These are phyloP conservation scores for Delia radicum DNA, from an alignment of 1,140 invertebrate species.

Conservation along the genomic window DNA sequence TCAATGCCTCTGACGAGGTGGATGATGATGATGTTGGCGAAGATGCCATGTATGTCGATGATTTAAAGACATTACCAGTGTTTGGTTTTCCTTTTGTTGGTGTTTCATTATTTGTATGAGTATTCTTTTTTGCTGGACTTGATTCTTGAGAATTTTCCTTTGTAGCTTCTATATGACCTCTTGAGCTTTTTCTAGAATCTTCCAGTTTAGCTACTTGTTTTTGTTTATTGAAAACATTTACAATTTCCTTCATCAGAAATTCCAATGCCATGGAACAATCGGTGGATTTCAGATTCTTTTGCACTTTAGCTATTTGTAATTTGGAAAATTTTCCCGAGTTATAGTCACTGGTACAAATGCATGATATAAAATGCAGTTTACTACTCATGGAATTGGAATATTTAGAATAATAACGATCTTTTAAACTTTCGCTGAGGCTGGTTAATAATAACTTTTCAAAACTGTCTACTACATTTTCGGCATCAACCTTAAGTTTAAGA, in stretches of 20 bases:
- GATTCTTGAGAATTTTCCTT: not conserved
- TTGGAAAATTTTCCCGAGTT: constrained; percentile 42
- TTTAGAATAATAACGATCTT: constrained; percentile 34
- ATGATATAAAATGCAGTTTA: constrained; percentile 44
- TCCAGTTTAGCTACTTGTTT: constrained; percentile 32
- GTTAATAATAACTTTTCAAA: constrained; percentile 49
- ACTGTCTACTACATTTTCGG: constrained; percentile 39
- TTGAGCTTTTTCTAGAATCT: not conserved
- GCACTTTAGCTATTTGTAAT: constrained; percentile 40
- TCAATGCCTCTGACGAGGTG: not conserved
- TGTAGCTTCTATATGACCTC: not conserved
- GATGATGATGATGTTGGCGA: no score
- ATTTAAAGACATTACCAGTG: not conserved
- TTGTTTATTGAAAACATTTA: constrained; percentile 41
- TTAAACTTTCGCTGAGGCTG: constrained; percentile 33
- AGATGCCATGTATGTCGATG: no score
- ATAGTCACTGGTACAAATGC: constrained; percentile 45
- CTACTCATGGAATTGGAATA: constrained; percentile 31
- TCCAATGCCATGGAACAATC: constrained; percentile 41
- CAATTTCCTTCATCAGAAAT: constrained; percentile 42
- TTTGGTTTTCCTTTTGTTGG: not conserved
- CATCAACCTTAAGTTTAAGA: constrained; percentile 34
- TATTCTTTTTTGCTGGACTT: not conserved
- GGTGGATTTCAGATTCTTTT: constrained; percentile 39
- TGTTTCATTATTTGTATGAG: not conserved